These are phyloP conservation scores for Epinotia nisella DNA, from an alignment of 2,888 invertebrate species.

Conservation along the genomic window DNA sequence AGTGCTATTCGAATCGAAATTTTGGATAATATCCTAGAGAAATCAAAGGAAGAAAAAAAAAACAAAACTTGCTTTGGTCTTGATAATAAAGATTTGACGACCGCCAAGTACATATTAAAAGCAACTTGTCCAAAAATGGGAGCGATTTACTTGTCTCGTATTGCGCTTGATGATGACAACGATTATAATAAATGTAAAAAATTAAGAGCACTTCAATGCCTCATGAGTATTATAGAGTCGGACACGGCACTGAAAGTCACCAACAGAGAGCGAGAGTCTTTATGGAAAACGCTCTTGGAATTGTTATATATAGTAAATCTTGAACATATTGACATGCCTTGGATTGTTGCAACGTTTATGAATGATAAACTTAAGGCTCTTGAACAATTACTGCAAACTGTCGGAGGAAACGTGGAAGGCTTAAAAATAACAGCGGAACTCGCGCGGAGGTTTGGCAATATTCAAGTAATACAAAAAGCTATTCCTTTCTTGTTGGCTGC, in stretches of 20 bases:
- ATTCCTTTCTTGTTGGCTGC: conserved; percentile 67
- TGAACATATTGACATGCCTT: conserved; percentile 78
- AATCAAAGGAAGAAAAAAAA: conserved; percentile 61
- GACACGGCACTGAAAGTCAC: conserved; percentile 79
- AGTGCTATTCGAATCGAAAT: conserved; percentile 79
- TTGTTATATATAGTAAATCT: conserved; percentile 72
- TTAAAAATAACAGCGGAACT: conserved; percentile 71
- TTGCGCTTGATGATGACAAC: conserved; percentile 78
- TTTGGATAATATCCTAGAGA: conserved; percentile 76
- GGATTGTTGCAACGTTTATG: conserved; percentile 74
- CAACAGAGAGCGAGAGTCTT: conserved; percentile 69
- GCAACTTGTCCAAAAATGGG: conserved; percentile 82
- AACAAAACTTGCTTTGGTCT: conserved; percentile 61
- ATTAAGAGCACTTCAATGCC: conserved; percentile 78
- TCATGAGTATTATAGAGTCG: conserved; percentile 77
- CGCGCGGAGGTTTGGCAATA: conserved; percentile 66
- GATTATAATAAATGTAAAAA: conserved; percentile 78
- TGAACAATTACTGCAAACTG: conserved; percentile 70
- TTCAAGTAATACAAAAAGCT: conserved; percentile 62
- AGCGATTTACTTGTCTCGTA: conserved; percentile 79
- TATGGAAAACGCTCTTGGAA: conserved; percentile 77
- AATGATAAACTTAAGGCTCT: conserved; percentile 75
- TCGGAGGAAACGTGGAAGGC: conserved; percentile 66
- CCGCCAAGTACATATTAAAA: conserved; percentile 79
- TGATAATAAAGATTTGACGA: conserved; percentile 71